Evolutionary conservation across 37 sponge, comb jelly and placozoan species (phyloP).

Genomic region (Halichondria panicea): DNA sequence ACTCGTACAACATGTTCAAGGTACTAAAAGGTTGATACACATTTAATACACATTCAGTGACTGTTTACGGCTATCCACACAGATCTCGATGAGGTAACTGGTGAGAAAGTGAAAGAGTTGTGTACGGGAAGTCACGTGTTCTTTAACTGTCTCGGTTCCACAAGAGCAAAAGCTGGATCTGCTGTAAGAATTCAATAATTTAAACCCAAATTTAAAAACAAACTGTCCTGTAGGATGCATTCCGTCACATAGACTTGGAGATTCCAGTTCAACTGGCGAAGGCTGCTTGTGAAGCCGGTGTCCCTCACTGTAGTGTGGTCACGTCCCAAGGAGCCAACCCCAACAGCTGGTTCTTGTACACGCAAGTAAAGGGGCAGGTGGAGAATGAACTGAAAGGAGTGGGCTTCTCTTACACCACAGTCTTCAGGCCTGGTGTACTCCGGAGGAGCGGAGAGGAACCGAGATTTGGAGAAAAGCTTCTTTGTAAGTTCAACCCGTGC

Average conservation of each 20-base stretch:
- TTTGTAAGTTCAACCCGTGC: constrained; percentile 7
- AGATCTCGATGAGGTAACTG: constrained; percentile 64
- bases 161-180: constrained; percentile 73
- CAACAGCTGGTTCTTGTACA: constrained; percentile 72
- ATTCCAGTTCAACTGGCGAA: constrained; percentile 40
- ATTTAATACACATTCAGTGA: neutral
- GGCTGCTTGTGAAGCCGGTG: constrained; percentile 62
- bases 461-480: constrained; percentile 65
- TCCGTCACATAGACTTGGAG: constrained; percentile 72
- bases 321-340: constrained; percentile 50
- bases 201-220: too few species aligned
- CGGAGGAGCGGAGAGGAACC: constrained; percentile 21
- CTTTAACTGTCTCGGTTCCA: constrained; percentile 72
- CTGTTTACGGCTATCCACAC: neutral
- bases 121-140: constrained; percentile 60
- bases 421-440: constrained; percentile 67
- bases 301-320: constrained; percentile 68
- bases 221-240: constrained; percentile 44
- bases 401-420: constrained; percentile 22
- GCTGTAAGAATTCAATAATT: constrained; percentile 44
- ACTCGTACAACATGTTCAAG: constrained; percentile 58
- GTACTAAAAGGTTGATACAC: neutral
- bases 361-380: constrained; percentile 66
- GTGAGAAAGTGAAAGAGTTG: constrained; percentile 46
- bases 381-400: constrained; percentile 47